Evolutionary conservation across 2,797 vertebrate genomes (phyloP).

Genomic region (Sarcoramphus papa): DNA sequence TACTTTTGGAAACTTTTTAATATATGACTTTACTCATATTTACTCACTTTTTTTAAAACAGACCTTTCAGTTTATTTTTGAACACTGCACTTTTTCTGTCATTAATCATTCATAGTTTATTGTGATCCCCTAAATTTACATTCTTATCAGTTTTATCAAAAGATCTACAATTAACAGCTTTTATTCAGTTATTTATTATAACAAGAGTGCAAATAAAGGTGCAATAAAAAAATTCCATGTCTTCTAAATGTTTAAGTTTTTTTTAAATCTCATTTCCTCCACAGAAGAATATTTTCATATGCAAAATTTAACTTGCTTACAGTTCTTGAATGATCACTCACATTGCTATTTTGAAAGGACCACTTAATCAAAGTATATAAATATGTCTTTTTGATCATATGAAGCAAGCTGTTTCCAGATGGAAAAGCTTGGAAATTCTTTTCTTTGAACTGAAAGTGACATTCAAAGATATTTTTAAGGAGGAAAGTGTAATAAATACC

Average conservation of each 20-base stretch:
- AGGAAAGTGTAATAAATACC: neutral
- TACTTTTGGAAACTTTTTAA: neutral
- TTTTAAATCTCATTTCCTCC: neutral
- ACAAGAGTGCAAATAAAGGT: neutral
- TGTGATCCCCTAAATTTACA: neutral
- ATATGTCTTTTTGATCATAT: neutral
- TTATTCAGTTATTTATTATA: neutral
- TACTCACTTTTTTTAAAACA: neutral
- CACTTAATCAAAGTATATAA: neutral
- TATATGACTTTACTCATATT: neutral
- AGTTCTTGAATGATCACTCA: neutral
- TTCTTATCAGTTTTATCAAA: neutral
- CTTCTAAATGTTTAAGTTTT: neutral
- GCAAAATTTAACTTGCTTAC: neutral
- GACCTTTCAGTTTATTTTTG: neutral
- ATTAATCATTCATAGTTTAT: neutral
- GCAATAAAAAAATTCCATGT: neutral
- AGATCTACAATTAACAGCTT: neutral
- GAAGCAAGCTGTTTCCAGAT: constrained; percentile 2
- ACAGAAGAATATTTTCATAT: neutral
- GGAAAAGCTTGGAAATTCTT: neutral
- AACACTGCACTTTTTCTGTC: neutral
- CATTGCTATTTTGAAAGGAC: neutral
- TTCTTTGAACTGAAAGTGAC: constrained; percentile 15
- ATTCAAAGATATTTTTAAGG: constrained; percentile 1